These are phyloP conservation scores for Troides oblongomaculatus DNA, from an alignment of 2,888 invertebrate species.

Conservation along the genomic window DNA sequence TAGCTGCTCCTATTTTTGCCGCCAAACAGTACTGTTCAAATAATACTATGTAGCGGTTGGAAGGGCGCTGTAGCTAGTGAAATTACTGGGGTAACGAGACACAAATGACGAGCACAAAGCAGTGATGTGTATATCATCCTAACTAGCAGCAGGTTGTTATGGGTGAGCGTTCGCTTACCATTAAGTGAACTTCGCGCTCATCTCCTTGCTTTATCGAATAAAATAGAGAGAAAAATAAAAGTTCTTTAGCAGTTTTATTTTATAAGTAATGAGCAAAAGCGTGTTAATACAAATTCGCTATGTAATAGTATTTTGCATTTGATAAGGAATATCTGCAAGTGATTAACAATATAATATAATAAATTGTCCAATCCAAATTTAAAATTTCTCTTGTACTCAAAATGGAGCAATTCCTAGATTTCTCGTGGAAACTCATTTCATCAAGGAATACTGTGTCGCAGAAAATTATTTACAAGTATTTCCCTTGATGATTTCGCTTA, in stretches of 20 bases:
- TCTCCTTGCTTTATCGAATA: too few species aligned
- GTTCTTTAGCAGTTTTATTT: neutral
- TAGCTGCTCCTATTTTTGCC: too few species aligned
- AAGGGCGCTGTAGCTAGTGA: too few species aligned
- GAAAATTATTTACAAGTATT: slow-evolving; percentile 14
- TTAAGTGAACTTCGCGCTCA: too few species aligned
- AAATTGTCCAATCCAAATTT: neutral
- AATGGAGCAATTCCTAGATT: slow-evolving; percentile 1
- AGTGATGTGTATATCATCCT: too few species aligned
- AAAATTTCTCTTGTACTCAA: slow-evolving; percentile 6
- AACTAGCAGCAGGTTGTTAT: too few species aligned
- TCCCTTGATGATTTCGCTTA: slow-evolving; percentile 13
- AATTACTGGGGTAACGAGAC: too few species aligned
- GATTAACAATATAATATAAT: neutral
- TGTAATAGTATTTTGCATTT: neutral
- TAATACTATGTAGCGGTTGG: too few species aligned
- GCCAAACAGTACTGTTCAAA: too few species aligned
- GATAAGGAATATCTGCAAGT: neutral
- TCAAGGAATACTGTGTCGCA: slow-evolving; percentile 7
- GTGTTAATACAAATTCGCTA: neutral
- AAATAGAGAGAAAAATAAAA: too few species aligned
- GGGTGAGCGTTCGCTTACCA: too few species aligned
- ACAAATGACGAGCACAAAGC: too few species aligned
- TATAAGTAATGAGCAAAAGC: neutral
- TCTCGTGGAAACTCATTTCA: slow-evolving; percentile 3